Evolutionary conservation across 2,113 vertebrate genomes (phyloP), one percentile per base, ranked within the genome.

Genomic region (Bufo bufo): DNA sequence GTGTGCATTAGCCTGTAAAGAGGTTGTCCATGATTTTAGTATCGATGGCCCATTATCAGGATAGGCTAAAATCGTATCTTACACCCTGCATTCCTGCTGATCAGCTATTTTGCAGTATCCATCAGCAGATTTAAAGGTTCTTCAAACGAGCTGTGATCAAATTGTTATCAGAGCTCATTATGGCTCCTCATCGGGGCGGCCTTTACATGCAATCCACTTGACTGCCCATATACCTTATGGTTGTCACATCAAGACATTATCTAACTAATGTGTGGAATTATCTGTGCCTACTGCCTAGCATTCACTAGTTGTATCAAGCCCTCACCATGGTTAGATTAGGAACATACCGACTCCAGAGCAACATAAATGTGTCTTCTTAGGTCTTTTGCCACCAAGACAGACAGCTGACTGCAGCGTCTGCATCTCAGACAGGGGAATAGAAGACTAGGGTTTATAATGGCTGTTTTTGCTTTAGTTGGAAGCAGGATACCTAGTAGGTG

Each of bases 321-420:
- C 20, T 61, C 13, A 16, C 4, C 4, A 56, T 47, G n/a, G 59
- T 43, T 63, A 45, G 23, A 19, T 61, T 85, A 87, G 71, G 33
- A 52, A 81, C 86, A 82, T 72, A 50, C 33, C 82, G 52, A 66
- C 49, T 33, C 3, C 20, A 79, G 23, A 80, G 61, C n/a, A 80
- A 47, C 52, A 43, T 47, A 59, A 58, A 81, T 6, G 45, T 85
- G 83, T n/a, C 58, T 72, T 49, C 6, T 56, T 71, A 58, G 33
- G 23, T 58, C 49, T 79, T 82, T 56, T 87, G 49, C 77, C 63
- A 71, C 23, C 17, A 69, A 71, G 63, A 47, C 63, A 66, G 61
- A 52, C 61, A 59, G 47, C n/a, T 81, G 77, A 59, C 85, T 87
- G 63, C 13, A 14, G 47, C 52, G 71, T 65, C 74, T 71, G 61